Evolutionary conservation across 2,888 invertebrate species (phyloP), one percentile per base, ranked within the genome.

Genomic region (Lordiphosa fenestrarum): DNA sequence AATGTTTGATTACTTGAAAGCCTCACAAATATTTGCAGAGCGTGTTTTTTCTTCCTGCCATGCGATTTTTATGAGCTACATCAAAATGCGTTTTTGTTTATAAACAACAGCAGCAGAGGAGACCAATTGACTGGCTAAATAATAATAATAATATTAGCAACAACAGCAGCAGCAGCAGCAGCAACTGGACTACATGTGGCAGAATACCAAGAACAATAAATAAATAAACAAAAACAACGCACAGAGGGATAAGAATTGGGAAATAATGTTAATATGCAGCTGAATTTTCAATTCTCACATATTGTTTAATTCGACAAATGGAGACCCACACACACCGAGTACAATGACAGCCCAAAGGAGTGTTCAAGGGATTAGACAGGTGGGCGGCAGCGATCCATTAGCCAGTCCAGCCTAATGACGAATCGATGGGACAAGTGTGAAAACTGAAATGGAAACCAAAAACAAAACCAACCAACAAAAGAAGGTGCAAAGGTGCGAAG

Each of bases 31-130:
- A 81, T 77, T 77, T 71, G 74, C 64, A 49, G 54, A 55, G 64
- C 62, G 64, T 63, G 64, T 63, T 64, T 63, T 61, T 54, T 63
- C 55, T 49, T 64, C 19, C 50, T 49, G 19, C 36, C 50, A 50
- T 30, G 13, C 64, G 54, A 82, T 69, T 76, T 76, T 76, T 76
- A 82, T 76, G 75, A 78, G 71, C 23, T 67, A 63, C 61, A 44
- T 51, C 44, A 49, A 53, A 60, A 62, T 42, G 61, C 23, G n/a
- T 40, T 56, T 68, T 74, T 82, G 78, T 76, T 76, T 82, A 78
- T 78, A 76, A 76, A 78, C 78, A 23, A 23, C 23, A 23, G 3
- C 2, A 19, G 3, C 19, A 19, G 1, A 6, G 6, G 81, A 68
- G 64, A 48, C 56, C 71, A 74, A 74, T 67, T 78, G 76, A 78